Evolutionary conservation across 2,888 invertebrate species (phyloP).

Genomic region (Seira musarum): DNA sequence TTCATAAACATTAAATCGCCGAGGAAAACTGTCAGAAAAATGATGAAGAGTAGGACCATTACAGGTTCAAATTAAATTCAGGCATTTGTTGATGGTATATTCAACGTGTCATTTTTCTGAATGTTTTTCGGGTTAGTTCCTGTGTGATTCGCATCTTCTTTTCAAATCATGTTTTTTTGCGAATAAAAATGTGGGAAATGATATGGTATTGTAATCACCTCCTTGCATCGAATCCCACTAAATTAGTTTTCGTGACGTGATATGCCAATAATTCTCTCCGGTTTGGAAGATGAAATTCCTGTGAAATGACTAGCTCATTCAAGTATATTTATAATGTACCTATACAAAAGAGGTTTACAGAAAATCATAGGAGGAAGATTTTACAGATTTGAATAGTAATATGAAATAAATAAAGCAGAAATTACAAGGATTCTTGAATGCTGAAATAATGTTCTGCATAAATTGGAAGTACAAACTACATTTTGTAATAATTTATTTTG

Average conservation of each 20-base stretch:
- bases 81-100: no score
- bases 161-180: no score
- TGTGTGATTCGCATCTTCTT: no score
- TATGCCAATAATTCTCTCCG: constrained; percentile 25
- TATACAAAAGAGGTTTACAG: no score
- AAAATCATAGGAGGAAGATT: no score
- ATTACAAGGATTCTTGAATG: neutral
- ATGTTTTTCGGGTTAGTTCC: neutral
- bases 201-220: neutral
- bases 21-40: neutral
- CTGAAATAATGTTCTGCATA: neutral
- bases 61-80: no score
- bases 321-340: no score
- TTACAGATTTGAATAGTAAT: neutral
- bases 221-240: constrained; percentile 21
- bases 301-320: constrained; percentile 26
- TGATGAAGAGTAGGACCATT: no score
- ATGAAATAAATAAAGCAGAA: neutral
- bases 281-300: constrained; percentile 21
- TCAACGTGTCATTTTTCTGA: neutral
- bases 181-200: no score
- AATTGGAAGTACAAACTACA: no score
- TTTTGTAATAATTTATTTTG: no score
- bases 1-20: neutral
- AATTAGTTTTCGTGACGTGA: constrained; percentile 42